phyloP scores from a whole-genome alignment of 2,797 vertebrate species.

The Chelonia mydas region DNA sequence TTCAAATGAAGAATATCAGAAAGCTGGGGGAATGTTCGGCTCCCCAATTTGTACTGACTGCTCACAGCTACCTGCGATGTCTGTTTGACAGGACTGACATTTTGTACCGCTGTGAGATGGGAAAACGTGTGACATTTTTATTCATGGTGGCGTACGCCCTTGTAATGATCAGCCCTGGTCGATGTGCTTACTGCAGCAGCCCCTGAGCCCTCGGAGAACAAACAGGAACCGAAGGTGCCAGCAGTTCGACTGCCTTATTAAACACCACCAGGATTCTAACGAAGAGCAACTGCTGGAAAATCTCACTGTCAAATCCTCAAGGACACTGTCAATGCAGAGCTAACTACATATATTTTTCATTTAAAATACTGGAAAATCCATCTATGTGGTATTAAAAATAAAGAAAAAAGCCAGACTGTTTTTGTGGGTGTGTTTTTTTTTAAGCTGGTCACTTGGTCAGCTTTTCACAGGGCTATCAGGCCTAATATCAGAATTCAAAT shows the following conservation, averaged over 20 bases:
- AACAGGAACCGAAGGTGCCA: constrained; percentile 85
- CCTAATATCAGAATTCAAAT: constrained; percentile 59
- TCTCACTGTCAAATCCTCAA: constrained; percentile 91
- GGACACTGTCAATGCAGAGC: constrained; percentile 86
- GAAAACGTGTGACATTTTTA: constrained; percentile 89
- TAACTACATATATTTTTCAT: constrained; percentile 86
- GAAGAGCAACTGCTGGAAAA: constrained; percentile 89
- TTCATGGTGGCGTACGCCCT: constrained; percentile 88
- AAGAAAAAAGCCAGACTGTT: constrained; percentile 43
- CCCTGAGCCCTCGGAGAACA: constrained; percentile 86
- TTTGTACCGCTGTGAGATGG: constrained; percentile 86
- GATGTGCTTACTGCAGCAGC: constrained; percentile 87
- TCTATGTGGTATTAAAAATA: constrained; percentile 75
- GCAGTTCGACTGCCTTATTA: constrained; percentile 88
- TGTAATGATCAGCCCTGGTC: constrained; percentile 91
- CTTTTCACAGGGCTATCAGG: constrained; percentile 42
- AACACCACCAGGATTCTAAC: constrained; percentile 87
- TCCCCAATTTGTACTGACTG: constrained; percentile 89
- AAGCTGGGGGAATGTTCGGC: constrained; percentile 86
- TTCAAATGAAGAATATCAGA: constrained; percentile 89
- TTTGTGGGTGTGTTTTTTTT: neutral
- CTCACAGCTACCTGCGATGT: constrained; percentile 86
- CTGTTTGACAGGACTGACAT: constrained; percentile 90
- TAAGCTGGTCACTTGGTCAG: constrained; percentile 72
- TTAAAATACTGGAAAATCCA: constrained; percentile 83